These are phyloP conservation scores for Etheostoma spectabile DNA, from an alignment of 2,113 vertebrate genomes.

Conservation along the genomic window DNA sequence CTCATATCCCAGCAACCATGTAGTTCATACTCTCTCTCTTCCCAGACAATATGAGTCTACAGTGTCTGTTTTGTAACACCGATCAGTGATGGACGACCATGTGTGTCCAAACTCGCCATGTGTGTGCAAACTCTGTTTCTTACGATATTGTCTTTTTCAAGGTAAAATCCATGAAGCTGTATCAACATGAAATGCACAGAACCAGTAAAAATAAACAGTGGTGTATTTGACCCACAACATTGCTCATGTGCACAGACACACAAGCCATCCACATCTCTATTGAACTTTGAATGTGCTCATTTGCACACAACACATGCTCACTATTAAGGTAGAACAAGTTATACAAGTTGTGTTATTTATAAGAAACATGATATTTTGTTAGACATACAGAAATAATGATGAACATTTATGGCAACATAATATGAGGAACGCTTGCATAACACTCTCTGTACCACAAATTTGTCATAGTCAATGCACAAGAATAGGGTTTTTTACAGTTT, in stretches of 20 bases:
- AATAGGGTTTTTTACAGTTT: not conserved
- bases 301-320: not conserved
- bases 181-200: constrained; percentile 39
- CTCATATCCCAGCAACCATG: not conserved
- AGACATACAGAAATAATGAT: not conserved
- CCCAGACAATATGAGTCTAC: not conserved
- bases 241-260: not conserved
- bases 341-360: not conserved
- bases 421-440: constrained; percentile 11
- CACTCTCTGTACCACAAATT: not conserved
- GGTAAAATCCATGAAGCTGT: constrained; percentile 22
- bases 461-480: not conserved
- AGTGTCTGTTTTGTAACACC: constrained; percentile 37
- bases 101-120: constrained; percentile 15
- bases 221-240: not conserved
- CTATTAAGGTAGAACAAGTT: not conserved
- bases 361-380: not conserved
- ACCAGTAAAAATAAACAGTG: constrained; percentile 17
- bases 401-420: not conserved
- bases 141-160: constrained; percentile 40
- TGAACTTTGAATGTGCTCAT: not conserved
- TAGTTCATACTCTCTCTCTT: constrained; percentile 7
- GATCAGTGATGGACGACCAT: constrained; percentile 44
- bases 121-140: constrained; percentile 16
- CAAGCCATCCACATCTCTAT: not conserved